These are phyloP conservation scores for Xenopus borealis DNA, from an alignment of 2,113 vertebrate genomes.

Conservation along the genomic window DNA sequence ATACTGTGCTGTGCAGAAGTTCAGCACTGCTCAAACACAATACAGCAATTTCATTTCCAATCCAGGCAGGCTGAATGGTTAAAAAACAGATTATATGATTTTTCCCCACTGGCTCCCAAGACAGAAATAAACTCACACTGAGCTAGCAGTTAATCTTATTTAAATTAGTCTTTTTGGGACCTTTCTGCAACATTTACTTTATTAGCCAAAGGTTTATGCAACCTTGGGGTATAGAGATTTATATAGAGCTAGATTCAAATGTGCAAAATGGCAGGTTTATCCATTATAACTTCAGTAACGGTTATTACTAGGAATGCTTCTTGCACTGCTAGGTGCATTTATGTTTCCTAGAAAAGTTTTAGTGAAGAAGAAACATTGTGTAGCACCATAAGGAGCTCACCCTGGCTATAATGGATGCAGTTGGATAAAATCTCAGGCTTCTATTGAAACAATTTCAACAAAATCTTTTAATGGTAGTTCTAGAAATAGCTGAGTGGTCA, in stretches of 20 bases:
- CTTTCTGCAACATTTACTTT: slow-evolving; percentile 43
- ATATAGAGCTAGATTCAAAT: slow-evolving; percentile 27
- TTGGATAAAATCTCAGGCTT: no score
- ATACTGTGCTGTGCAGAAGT: background rate
- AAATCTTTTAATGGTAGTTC: no score
- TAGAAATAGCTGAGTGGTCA: no score
- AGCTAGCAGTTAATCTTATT: slow-evolving; percentile 43
- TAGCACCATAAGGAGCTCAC: no score
- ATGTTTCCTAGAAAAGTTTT: slow-evolving; percentile 2
- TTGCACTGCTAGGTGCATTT: background rate
- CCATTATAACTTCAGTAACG: slow-evolving; percentile 18
- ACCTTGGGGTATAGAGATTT: slow-evolving; percentile 40
- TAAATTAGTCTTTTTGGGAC: slow-evolving; percentile 46
- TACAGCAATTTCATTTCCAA: slow-evolving; percentile 21
- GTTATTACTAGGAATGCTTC: background rate
- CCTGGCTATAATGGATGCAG: no score
- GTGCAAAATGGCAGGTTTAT: slow-evolving; percentile 24
- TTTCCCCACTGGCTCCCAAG: slow-evolving; percentile 26
- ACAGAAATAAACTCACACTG: slow-evolving; percentile 32
- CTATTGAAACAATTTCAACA: no score
- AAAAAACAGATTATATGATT: slow-evolving; percentile 23
- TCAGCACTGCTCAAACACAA: background rate
- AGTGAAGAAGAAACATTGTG: no score
- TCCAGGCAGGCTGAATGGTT: slow-evolving; percentile 3
- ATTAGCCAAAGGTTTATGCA: slow-evolving; percentile 40